Conservation (phyloP, 2,888 invertebrate genomes). For the Meiosimyza decipiens region DNA sequence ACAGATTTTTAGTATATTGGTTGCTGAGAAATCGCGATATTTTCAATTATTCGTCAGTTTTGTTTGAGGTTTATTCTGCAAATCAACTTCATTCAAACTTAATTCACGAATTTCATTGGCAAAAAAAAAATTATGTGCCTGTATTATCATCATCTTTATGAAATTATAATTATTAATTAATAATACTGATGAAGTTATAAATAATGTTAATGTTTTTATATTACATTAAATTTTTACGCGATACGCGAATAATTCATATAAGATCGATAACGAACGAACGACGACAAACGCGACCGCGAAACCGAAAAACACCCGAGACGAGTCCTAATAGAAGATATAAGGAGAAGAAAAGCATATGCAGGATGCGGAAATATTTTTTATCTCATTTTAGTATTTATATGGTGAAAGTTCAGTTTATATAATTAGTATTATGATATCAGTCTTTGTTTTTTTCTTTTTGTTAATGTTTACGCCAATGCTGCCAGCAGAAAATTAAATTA, state of each 20-base stretch:
- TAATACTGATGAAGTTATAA: conserved; percentile 44
- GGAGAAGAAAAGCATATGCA: conserved; percentile 40
- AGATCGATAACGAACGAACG: conserved; percentile 57
- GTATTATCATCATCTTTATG: background rate
- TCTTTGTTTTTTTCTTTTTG: conserved; percentile 17
- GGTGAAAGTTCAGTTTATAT: background rate
- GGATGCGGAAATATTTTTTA: conserved; percentile 12
- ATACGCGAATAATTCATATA: conserved; percentile 45
- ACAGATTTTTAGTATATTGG: too few relatives aligned
- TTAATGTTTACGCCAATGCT: conserved; percentile 12
- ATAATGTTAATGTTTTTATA: conserved; percentile 30
- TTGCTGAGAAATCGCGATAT: too few relatives aligned
- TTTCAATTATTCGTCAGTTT: too few relatives aligned
- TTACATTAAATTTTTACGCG: conserved; percentile 36
- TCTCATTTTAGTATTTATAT: background rate
- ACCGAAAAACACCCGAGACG: conserved; percentile 62
- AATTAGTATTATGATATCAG: conserved; percentile 9
- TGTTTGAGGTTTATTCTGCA: too few relatives aligned
- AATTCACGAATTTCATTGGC: too few relatives aligned
- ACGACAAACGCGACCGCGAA: conserved; percentile 62
- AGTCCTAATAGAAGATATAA: conserved; percentile 30
- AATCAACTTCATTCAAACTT: too few relatives aligned
- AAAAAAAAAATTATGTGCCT: too few relatives aligned
- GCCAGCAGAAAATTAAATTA: background rate
- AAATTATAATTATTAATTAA: conserved; percentile 33